These are phyloP conservation scores for Mycetomoellerius zeteki DNA, from an alignment of 1,140 invertebrate species.

Conservation along the genomic window DNA sequence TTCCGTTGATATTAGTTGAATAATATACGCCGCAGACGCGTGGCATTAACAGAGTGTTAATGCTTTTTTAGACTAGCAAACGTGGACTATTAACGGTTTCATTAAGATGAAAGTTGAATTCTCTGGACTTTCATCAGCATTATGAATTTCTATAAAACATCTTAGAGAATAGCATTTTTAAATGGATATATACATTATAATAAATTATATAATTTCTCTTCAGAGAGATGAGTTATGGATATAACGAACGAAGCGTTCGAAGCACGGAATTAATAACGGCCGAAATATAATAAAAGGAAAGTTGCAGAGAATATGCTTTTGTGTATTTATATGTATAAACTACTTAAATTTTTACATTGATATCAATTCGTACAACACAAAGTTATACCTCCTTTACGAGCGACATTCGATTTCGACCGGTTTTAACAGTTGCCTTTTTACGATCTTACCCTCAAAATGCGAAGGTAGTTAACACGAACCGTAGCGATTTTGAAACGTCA, in stretches of 20 bases:
- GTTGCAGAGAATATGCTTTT: neutral
- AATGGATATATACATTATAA: neutral
- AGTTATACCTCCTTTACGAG: conserved; percentile 32
- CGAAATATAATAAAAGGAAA: neutral
- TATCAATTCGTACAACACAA: conserved; percentile 1
- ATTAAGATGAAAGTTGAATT: conserved; percentile 25
- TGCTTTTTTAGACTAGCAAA: neutral
- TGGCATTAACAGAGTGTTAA: conserved; percentile 26
- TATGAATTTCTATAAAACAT: neutral
- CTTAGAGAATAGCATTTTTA: neutral
- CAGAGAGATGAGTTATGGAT: neutral
- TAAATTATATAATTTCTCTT: neutral
- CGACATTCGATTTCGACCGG: conserved; percentile 36
- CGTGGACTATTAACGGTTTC: neutral
- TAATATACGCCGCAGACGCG: conserved; percentile 32
- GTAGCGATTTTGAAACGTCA: conserved; percentile 48
- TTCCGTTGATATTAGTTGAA: conserved; percentile 19
- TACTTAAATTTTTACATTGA: conserved; percentile 32
- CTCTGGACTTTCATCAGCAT: conserved; percentile 7
- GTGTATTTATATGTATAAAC: conserved; percentile 20
- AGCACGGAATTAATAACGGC: neutral
- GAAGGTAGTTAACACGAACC: conserved; percentile 29
- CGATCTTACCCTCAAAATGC: conserved; percentile 23
- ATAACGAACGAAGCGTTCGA: neutral
- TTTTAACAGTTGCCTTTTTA: conserved; percentile 37